Conservation (phyloP, 2,113 vertebrate genomes). For the Engystomops pustulosus region DNA sequence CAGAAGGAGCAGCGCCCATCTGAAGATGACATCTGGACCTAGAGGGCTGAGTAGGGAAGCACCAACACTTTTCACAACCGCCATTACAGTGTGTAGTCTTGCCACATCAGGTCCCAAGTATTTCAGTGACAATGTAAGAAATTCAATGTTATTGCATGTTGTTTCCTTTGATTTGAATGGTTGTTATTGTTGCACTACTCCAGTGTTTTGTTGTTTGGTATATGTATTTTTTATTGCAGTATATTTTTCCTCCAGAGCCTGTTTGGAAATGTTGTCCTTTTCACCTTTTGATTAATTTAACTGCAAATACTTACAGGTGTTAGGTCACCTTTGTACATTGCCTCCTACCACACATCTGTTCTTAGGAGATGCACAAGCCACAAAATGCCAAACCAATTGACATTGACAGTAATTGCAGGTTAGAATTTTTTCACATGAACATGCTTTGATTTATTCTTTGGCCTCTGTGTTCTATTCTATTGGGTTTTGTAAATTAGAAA, state of each 20-base stretch:
- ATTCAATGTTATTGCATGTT: too few species aligned
- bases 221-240: neutral
- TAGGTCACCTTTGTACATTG: neutral
- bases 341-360: slow-evolving; percentile 19
- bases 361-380: neutral
- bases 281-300: neutral
- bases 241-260: neutral
- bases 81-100: too few species aligned
- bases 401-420: slow-evolving; percentile 24
- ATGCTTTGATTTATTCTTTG: neutral
- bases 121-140: too few species aligned
- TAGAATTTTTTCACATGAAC: neutral
- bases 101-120: too few species aligned
- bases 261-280: neutral
- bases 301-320: slow-evolving; percentile 23
- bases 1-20: too few species aligned
- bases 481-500: neutral
- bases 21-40: too few species aligned
- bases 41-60: too few species aligned
- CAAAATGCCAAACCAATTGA: neutral
- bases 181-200: neutral
- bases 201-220: neutral
- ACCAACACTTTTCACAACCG: too few species aligned
- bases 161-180: neutral
- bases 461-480: neutral